Evolutionary conservation across 2,888 invertebrate genomes (phyloP).

Genomic region (Brenthis ino): DNA sequence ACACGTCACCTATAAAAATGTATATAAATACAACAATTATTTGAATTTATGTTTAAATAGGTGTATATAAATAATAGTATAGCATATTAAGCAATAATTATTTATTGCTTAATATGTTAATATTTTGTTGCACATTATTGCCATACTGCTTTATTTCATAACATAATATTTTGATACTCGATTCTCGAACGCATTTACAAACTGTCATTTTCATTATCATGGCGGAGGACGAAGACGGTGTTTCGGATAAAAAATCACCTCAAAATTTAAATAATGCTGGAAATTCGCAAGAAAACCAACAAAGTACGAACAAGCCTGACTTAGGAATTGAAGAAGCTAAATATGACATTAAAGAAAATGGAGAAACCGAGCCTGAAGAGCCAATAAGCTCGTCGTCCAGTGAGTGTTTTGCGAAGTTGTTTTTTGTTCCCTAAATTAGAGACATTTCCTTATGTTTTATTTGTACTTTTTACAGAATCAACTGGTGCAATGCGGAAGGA

Average conservation of each 20-base stretch:
- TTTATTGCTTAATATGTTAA: too few relatives aligned
- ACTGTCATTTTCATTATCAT: conserved; percentile 78
- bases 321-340: conserved; percentile 77
- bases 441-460: conserved; percentile 53
- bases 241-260: conserved; percentile 75
- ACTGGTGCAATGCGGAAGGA: conserved; percentile 81
- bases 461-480: conserved; percentile 66
- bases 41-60: too few relatives aligned
- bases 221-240: conserved; percentile 81
- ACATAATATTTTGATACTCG: conserved; percentile 14
- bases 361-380: conserved; percentile 61
- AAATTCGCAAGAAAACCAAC: conserved; percentile 66
- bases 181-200: conserved; percentile 53
- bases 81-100: too few relatives aligned
- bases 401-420: conserved; percentile 74
- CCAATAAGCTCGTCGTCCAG: conserved; percentile 72
- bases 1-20: too few relatives aligned
- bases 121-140: background rate
- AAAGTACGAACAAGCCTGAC: conserved; percentile 70
- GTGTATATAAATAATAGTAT: too few relatives aligned
- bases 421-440: conserved; percentile 75
- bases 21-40: too few relatives aligned
- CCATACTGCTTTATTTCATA: conserved; percentile 1
- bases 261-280: conserved; percentile 71
- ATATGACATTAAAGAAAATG: conserved; percentile 71